These are phyloP conservation scores for Zosterops borbonicus DNA, from an alignment of 2,113 vertebrate genomes.

Conservation along the genomic window DNA sequence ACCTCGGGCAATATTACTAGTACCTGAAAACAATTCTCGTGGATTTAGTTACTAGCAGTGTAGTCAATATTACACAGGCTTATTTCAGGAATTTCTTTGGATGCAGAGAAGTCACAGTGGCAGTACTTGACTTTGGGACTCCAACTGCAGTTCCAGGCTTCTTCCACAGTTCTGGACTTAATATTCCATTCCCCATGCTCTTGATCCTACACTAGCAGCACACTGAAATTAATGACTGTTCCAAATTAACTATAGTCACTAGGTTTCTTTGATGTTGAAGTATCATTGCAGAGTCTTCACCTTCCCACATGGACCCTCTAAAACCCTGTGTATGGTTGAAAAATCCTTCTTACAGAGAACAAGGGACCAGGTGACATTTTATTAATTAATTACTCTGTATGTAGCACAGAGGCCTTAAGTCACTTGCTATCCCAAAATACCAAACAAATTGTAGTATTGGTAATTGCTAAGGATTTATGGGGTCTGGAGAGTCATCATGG, in stretches of 20 bases:
- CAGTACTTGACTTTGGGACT: background rate
- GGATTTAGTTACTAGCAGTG: background rate
- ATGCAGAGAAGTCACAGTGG: background rate
- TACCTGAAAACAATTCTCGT: background rate
- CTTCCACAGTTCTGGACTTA: background rate
- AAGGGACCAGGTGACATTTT: background rate
- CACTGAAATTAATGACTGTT: background rate
- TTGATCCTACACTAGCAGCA: background rate
- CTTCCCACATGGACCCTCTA: background rate
- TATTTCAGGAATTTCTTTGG: background rate
- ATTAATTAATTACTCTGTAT: background rate
- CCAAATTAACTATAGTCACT: background rate
- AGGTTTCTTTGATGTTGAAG: background rate
- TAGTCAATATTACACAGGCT: background rate
- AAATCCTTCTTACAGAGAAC: background rate
- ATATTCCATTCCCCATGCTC: background rate
- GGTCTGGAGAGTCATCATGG: background rate
- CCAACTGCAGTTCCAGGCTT: background rate
- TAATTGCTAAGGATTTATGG: background rate
- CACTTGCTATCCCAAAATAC: background rate
- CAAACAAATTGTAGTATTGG: background rate
- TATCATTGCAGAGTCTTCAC: background rate
- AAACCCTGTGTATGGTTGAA: background rate
- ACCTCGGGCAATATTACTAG: background rate
- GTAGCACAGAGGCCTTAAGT: background rate